Base-by-base conservation (phyloP, 1,140 invertebrate genomes). In the Xylocopa sonorina region DNA sequence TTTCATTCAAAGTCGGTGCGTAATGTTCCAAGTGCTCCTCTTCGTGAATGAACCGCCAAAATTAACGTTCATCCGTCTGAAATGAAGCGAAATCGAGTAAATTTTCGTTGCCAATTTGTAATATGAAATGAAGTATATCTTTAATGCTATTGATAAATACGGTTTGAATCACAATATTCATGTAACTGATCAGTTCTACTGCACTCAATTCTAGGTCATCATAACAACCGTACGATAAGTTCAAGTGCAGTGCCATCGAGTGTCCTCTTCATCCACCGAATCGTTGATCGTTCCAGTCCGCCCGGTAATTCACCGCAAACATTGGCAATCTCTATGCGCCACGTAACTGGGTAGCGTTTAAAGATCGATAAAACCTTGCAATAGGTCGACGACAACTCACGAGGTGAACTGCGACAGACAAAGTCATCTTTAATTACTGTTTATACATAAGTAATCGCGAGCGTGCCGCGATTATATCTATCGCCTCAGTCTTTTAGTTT, bases 361-460 rank as follows among this genome's bases (percentile, higher is more conserved):
- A 12, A 41, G 29, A 77, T 77, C 74, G 29, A 77, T 77, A 58
- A 57, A 53, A 58, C 64, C 74, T 77, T 55, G 51, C 32, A 10
- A 51, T 24, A 66, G 53, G 34, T 75, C 34, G 41, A 34, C n/a
- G 43, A 62, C 41, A 73, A 73, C 57, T 62, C 41, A 7, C 29
- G 7, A 29, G 9, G 7, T 18, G 43, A 46, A 9, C 6, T 32
- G 60, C 34, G 12, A 29, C 21, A 53, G n/a, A 34, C 9, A 24
- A 66, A 66, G 29, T 10, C 41, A 29, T 21, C 3, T n/a, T 58
- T 62, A 73, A 73, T 74, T n/a, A n/a, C n/a, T 21, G 24, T 41
- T 27, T 48, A 43, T 46, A 38, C 16, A 75, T 66, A 75, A 75
- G 38, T 53, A 75, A 53, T 55, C 43, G 24, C 51, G 24, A 18